These are phyloP conservation scores for Scaptomyza caliginosa DNA, from an alignment of 2,888 invertebrate genomes.

Conservation along the genomic window DNA sequence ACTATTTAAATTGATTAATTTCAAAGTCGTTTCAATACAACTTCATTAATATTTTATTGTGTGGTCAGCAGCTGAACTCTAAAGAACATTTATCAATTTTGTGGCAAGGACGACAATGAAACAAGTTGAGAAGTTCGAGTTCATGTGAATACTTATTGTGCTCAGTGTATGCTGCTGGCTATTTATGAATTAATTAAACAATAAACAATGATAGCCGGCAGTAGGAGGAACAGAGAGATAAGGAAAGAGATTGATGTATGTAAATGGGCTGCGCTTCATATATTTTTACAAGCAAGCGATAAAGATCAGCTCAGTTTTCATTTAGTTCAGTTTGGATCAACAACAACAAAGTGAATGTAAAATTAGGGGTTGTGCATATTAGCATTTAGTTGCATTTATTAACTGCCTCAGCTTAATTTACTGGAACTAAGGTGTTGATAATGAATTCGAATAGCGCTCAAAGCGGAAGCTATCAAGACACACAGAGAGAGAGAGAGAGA, in stretches of 20 bases:
- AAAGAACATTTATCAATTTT: constrained; percentile 62
- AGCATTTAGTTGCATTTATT: constrained; percentile 64
- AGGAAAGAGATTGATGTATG: constrained; percentile 16
- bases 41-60: constrained; percentile 70
- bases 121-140: constrained; percentile 69
- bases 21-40: constrained; percentile 40
- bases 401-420: constrained; percentile 70
- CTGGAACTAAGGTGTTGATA: constrained; percentile 80
- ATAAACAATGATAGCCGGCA: constrained; percentile 32
- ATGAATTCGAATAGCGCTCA: constrained; percentile 50
- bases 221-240: constrained; percentile 9
- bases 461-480: constrained; percentile 45
- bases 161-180: constrained; percentile 17
- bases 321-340: not conserved
- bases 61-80: constrained; percentile 46
- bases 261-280: constrained; percentile 50
- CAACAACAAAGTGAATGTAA: not conserved
- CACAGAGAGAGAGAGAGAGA: not conserved
- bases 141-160: too few relatives aligned
- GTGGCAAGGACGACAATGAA: constrained; percentile 32
- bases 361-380: constrained; percentile 44
- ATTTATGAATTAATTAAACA: constrained; percentile 75
- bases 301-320: constrained; percentile 37
- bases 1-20: constrained; percentile 42
- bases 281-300: constrained; percentile 53